Evolutionary conservation across 2,888 invertebrate genomes (phyloP).

Genomic region (Odontomyia ornata): DNA sequence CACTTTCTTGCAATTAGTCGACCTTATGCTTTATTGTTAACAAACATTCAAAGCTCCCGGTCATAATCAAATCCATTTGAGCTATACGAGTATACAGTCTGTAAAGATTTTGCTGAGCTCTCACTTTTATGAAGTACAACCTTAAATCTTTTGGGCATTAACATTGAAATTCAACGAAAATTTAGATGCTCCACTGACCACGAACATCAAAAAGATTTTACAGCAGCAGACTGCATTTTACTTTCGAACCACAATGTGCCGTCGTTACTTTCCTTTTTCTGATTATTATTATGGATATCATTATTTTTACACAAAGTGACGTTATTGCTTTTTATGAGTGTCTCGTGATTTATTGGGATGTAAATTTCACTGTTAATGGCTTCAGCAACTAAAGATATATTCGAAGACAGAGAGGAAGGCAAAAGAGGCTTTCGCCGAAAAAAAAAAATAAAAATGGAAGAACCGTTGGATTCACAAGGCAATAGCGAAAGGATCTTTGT

Average conservation of each 20-base stretch:
- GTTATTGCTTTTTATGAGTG: constrained; percentile 47
- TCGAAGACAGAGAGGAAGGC: not conserved
- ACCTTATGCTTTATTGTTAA: too few relatives aligned
- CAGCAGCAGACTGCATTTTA: too few relatives aligned
- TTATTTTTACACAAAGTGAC: constrained; percentile 40
- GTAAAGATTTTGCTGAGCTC: too few relatives aligned
- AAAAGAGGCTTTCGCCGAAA: too few relatives aligned
- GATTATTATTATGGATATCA: constrained; percentile 25
- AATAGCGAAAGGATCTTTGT: not conserved
- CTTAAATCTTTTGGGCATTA: too few relatives aligned
- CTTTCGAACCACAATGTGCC: not conserved
- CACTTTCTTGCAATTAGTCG: too few relatives aligned
- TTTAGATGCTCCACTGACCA: not conserved
- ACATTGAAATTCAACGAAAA: not conserved
- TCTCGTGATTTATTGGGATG: constrained; percentile 43
- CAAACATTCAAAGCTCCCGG: too few relatives aligned
- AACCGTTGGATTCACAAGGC: not conserved
- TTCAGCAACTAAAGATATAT: constrained; percentile 18
- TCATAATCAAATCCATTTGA: too few relatives aligned
- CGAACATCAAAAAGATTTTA: too few relatives aligned
- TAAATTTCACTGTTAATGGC: constrained; percentile 46
- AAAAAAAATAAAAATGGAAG: not conserved
- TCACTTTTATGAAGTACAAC: too few relatives aligned
- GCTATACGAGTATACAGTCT: too few relatives aligned
- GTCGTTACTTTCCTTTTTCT: not conserved